phyloP scores from a whole-genome alignment of 2,113 vertebrate genomes.

The Zootoca vivipara region DNA sequence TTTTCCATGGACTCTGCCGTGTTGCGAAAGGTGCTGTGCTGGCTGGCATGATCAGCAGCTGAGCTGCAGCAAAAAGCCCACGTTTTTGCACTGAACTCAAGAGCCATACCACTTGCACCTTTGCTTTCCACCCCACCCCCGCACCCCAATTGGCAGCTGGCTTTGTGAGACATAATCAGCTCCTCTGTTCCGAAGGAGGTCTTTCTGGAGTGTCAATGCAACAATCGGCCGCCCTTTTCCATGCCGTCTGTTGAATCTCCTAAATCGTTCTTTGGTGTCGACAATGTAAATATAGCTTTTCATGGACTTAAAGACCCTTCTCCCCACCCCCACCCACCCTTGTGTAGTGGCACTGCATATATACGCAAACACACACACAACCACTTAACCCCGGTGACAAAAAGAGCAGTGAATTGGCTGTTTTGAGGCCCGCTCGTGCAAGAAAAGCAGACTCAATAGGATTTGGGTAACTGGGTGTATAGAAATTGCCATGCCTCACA shows the following conservation, averaged over 20 bases:
- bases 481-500: slow-evolving; percentile 78
- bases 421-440: slow-evolving; percentile 76
- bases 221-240: slow-evolving; percentile 46
- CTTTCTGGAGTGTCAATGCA: slow-evolving; percentile 22
- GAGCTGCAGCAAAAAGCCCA: neutral
- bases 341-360: neutral
- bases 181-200: slow-evolving; percentile 44
- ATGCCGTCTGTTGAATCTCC: slow-evolving; percentile 60
- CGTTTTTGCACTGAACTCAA: neutral
- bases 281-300: slow-evolving; percentile 79
- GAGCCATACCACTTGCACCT: neutral
- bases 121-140: neutral
- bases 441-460: slow-evolving; percentile 74
- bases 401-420: slow-evolving; percentile 79
- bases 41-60: neutral
- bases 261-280: slow-evolving; percentile 74
- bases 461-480: slow-evolving; percentile 81
- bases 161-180: slow-evolving; percentile 65
- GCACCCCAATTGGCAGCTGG: slow-evolving; percentile 64
- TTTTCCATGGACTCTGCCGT: neutral
- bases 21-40: neutral
- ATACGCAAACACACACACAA: slow-evolving; percentile 73
- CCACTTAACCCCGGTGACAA: slow-evolving; percentile 82
- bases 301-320: slow-evolving; percentile 76
- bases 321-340: neutral